Evolutionary conservation across 2,888 invertebrate species (phyloP).

Genomic region (Zygaena filipendulae): DNA sequence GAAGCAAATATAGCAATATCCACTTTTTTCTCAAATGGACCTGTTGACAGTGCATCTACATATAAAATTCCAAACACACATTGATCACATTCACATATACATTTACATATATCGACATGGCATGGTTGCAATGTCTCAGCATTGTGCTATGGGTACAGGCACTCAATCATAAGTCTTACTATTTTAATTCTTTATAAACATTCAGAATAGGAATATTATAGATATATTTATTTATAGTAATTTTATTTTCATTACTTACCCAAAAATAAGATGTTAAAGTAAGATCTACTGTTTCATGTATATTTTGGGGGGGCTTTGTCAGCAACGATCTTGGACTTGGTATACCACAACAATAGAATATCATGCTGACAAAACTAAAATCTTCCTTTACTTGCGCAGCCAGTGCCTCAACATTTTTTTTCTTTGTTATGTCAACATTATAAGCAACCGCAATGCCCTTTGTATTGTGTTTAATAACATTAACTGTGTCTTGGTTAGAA

Average conservation of each 20-base stretch:
- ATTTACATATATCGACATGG: too few species aligned
- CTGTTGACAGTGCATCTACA: too few species aligned
- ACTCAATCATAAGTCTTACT: too few species aligned
- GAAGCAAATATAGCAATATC: too few species aligned
- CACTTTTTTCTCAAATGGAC: too few species aligned
- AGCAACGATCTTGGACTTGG: constrained; percentile 69
- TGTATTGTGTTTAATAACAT: constrained; percentile 45
- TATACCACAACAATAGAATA: constrained; percentile 73
- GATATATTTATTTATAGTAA: too few species aligned
- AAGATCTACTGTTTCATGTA: constrained; percentile 65
- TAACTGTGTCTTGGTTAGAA: constrained; percentile 58
- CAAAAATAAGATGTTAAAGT: constrained; percentile 73
- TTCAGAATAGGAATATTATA: too few species aligned
- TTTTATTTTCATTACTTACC: constrained; percentile 44
- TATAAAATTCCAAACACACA: too few species aligned
- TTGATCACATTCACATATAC: too few species aligned
- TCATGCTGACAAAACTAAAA: constrained; percentile 69
- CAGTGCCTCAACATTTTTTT: constrained; percentile 52
- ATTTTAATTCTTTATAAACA: too few species aligned
- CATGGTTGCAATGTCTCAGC: too few species aligned
- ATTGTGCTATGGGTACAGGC: too few species aligned
- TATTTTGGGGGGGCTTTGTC: constrained; percentile 56
- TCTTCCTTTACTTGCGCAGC: constrained; percentile 56
- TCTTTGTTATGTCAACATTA: constrained; percentile 67
- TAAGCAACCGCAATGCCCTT: constrained; percentile 60